phyloP scores from a whole-genome alignment of 2,113 vertebrate genomes.

The Hemichromis elongatus region DNA sequence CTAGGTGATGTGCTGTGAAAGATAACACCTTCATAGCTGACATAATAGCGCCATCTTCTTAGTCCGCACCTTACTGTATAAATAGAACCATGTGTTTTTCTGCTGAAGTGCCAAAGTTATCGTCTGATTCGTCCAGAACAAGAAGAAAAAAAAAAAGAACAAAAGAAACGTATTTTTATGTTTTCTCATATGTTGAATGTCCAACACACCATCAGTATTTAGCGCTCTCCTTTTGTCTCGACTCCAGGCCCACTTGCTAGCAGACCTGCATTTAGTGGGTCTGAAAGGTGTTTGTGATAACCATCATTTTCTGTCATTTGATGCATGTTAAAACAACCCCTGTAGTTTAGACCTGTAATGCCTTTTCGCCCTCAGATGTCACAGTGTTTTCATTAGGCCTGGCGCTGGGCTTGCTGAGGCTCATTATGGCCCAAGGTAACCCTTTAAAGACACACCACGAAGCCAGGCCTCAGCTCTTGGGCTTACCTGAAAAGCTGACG shows the following conservation, averaged over 20 bases:
- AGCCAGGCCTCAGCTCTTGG: slow-evolving; percentile 4
- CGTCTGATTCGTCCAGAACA: background rate
- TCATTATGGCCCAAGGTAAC: slow-evolving; percentile 44
- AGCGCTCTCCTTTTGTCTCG: slow-evolving; percentile 6
- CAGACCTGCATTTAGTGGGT: slow-evolving; percentile 49
- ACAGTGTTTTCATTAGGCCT: slow-evolving; percentile 65
- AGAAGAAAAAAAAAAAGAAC: background rate
- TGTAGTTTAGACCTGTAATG: slow-evolving; percentile 52
- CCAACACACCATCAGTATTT: background rate
- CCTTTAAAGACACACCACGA: slow-evolving; percentile 44
- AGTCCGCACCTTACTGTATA: background rate
- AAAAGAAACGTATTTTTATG: background rate
- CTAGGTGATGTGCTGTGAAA: slow-evolving; percentile 13
- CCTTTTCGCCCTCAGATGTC: slow-evolving; percentile 41
- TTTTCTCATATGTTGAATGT: background rate
- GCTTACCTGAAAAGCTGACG: slow-evolving; percentile 14
- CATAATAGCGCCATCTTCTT: background rate
- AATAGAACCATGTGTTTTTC: slow-evolving; percentile 10
- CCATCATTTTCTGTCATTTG: slow-evolving; percentile 62
- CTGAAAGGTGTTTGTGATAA: slow-evolving; percentile 55
- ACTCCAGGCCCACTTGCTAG: background rate
- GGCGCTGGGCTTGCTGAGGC: slow-evolving; percentile 13
- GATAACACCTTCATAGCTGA: slow-evolving; percentile 20
- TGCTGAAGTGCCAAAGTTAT: background rate
- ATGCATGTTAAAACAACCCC: slow-evolving; percentile 51